Base-by-base conservation (phyloP, 2,113 vertebrate species). In the Dipodomys ordii region DNA sequence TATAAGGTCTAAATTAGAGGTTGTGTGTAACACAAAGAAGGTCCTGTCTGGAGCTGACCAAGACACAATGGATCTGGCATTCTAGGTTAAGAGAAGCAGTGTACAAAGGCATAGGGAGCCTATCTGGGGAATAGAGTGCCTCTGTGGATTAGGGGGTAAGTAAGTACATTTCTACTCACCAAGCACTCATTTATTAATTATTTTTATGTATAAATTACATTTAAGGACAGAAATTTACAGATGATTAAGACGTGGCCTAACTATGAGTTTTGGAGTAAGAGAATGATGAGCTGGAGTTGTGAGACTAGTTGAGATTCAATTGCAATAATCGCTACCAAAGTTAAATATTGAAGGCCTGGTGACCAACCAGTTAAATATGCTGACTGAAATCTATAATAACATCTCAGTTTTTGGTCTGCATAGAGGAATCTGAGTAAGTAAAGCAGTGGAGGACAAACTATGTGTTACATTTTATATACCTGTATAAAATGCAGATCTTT, bases 21-120 rank as follows among this genome's bases (percentile, higher is more conserved):
- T 35, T 87, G 46, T 80, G 53, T 74, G n/a, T 71, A 83, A 13
- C 71, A 76, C 72, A 90, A 77, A 93, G 57, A 91, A 77, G 78
- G 60, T 8, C 16, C 16, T 68, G 20, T 44, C 28, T 74, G 12
- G 28, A 67, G 39, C 32, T 77, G 49, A 87, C 3, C 32, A 60
- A 60, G 57, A 18, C 18, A 67, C 77, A 71, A 83, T 39, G 15
- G 3, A 15, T 46, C 27, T 64, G 85, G 57, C 3, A 18, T 57
- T 72, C 53, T 28, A 83, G 57, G 46, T 11, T 32, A 10, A 83
- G 39, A 19, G 53, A 86, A 73, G n/a, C 28, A 7, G 27, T 32
- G 5, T 62, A 15, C 27, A 39, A 16, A 62, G 18, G 16, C 64
- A 44, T 25, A 27, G 16, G n/a, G 77, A 78, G 27, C 13, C 8